Conservation (phyloP, 1,140 invertebrate genomes). For the Orius laevigatus region DNA sequence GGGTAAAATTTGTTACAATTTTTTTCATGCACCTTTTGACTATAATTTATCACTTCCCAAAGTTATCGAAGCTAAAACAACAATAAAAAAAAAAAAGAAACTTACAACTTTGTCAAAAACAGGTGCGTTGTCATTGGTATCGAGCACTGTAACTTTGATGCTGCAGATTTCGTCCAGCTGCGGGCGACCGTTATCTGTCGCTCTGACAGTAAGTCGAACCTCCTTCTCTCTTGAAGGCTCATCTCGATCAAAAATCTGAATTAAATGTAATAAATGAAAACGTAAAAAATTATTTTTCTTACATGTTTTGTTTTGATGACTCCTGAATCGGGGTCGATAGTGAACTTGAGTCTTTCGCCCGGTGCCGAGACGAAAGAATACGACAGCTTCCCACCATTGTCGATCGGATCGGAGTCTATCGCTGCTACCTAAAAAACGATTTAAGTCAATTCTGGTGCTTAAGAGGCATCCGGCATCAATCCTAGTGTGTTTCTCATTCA, state of each 20-base stretch:
- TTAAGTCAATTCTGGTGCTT: slow-evolving; percentile 10
- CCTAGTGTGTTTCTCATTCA: too few species aligned
- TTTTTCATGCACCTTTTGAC: not conserved
- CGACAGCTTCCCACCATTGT: slow-evolving; percentile 54
- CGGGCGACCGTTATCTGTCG: slow-evolving; percentile 70
- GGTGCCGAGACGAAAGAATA: slow-evolving; percentile 62
- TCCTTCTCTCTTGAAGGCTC: slow-evolving; percentile 73
- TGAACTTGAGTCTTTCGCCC: slow-evolving; percentile 57
- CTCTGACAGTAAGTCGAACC: slow-evolving; percentile 57
- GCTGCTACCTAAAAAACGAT: slow-evolving; percentile 33
- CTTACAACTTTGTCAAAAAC: slow-evolving; percentile 67
- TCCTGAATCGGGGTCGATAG: slow-evolving; percentile 56
- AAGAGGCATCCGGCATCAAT: too few species aligned
- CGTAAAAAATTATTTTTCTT: slow-evolving; percentile 15
- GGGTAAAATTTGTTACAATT: not conserved
- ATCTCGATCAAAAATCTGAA: slow-evolving; percentile 61
- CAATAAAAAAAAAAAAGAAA: too few species aligned
- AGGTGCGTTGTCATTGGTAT: slow-evolving; percentile 76
- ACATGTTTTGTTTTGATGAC: slow-evolving; percentile 54
- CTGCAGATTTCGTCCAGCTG: slow-evolving; percentile 72
- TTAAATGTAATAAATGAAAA: slow-evolving; percentile 9
- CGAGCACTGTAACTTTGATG: slow-evolving; percentile 68
- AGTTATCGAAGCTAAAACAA: not conserved
- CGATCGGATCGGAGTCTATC: slow-evolving; percentile 42
- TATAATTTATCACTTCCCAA: too few species aligned